A percentile compares a stretch with the other conserved stretches of the same genome.
Conservation (phyloP, 2,888 invertebrate species). For the Polydrusus pterygomalis region DNA sequence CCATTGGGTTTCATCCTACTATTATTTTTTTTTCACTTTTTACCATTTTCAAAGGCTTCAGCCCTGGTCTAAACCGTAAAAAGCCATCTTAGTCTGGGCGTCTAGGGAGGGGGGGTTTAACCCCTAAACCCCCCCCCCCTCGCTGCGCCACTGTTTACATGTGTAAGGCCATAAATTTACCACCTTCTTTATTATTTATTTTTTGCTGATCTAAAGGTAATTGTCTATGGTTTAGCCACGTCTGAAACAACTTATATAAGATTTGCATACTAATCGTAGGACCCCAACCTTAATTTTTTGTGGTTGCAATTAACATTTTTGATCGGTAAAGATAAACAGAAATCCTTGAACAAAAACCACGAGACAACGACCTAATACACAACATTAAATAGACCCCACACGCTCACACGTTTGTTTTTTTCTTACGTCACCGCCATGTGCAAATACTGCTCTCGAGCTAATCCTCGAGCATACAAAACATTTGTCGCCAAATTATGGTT, state of each 20-base stretch:
- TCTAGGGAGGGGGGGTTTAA: too few relatives aligned
- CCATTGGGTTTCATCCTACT: too few relatives aligned
- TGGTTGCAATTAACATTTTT: conserved; percentile 22
- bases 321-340: conserved; percentile 27
- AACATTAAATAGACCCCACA: conserved; percentile 25
- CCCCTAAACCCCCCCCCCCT: too few relatives aligned
- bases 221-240: not conserved
- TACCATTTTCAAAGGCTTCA: too few relatives aligned
- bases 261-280: not conserved
- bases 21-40: too few relatives aligned
- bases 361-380: conserved; percentile 26
- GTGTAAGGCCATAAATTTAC: too few relatives aligned
- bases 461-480: conserved; percentile 50
- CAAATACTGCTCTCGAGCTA: conserved; percentile 45
- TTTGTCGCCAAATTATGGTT: conserved; percentile 53
- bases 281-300: not conserved
- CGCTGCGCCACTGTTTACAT: too few relatives aligned
- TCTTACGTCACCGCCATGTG: conserved; percentile 37
- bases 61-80: too few relatives aligned
- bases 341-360: conserved; percentile 34
- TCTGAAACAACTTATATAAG: not conserved
- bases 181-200: too few relatives aligned
- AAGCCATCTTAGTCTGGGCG: too few relatives aligned
- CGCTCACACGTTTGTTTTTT: conserved; percentile 34
- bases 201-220: too few relatives aligned